Percentiles rank a stretch among this genome's conserved stretches.
Evolutionary conservation across 2,888 invertebrate species (phyloP).

Genomic region (Apamea epomidion): DNA sequence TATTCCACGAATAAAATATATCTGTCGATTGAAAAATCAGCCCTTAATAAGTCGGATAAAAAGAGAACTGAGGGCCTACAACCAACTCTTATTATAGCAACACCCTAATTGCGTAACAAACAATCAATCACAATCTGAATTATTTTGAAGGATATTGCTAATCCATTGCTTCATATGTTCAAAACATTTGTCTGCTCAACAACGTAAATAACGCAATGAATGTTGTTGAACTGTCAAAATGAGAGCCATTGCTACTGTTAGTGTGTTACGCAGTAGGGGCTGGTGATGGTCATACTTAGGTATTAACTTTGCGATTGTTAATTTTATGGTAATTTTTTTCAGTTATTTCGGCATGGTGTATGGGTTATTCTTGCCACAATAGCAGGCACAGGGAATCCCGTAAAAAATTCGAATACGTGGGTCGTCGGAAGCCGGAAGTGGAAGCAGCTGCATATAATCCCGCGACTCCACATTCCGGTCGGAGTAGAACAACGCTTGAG

Average conservation of each 20-base stretch:
- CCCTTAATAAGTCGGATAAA: neutral
- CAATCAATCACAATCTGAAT: too few species aligned
- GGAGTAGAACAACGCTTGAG: slow-evolving; percentile 98
- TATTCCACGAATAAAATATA: too few species aligned
- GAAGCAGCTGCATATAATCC: slow-evolving; percentile 85
- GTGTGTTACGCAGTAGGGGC: too few species aligned
- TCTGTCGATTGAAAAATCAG: too few species aligned
- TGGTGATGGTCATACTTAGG: neutral
- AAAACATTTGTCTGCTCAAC: too few species aligned
- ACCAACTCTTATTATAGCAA: too few species aligned
- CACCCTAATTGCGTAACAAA: too few species aligned
- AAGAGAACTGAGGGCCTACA: neutral
- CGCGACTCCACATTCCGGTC: slow-evolving; percentile 99
- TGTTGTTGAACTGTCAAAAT: too few species aligned
- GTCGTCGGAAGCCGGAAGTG: neutral
- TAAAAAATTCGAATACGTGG: neutral
- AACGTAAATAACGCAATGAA: too few species aligned
- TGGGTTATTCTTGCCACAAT: neutral
- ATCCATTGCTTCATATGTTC: too few species aligned
- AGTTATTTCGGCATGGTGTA: neutral
- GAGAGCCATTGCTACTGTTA: too few species aligned
- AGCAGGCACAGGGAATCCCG: neutral
- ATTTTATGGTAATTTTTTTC: neutral
- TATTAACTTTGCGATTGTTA: neutral
- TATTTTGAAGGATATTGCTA: too few species aligned